Conservation (phyloP, 2,888 invertebrate species). For the Agrotis puta region DNA sequence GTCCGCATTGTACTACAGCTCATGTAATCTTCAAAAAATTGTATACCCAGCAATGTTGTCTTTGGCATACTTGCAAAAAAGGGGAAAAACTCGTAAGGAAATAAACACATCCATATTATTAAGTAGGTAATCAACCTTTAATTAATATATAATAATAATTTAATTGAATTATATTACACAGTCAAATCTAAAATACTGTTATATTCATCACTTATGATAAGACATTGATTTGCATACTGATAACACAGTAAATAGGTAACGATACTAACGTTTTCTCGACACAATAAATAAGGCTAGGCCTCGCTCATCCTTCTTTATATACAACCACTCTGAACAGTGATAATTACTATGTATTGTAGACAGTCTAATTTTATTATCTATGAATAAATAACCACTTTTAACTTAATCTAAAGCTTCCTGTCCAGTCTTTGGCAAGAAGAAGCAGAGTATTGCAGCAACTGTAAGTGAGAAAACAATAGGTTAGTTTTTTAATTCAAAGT, state of each 20-base stretch:
- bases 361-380: constrained; percentile 85
- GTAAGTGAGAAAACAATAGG: constrained; percentile 54
- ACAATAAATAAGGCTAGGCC: constrained; percentile 79
- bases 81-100: constrained; percentile 37
- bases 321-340: constrained; percentile 80
- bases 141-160: constrained; percentile 88
- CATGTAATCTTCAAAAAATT: too few relatives aligned
- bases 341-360: constrained; percentile 64
- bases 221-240: constrained; percentile 80
- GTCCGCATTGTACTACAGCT: too few relatives aligned
- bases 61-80: too few relatives aligned
- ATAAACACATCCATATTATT: constrained; percentile 72
- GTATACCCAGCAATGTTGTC: too few relatives aligned
- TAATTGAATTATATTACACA: constrained; percentile 89
- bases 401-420: constrained; percentile 93
- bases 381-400: constrained; percentile 71
- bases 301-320: constrained; percentile 88
- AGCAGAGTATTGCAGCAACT: constrained; percentile 94
- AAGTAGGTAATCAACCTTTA: constrained; percentile 83
- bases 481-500: neutral
- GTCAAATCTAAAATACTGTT: constrained; percentile 90
- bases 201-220: constrained; percentile 82
- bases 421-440: constrained; percentile 94
- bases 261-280: constrained; percentile 66
- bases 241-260: constrained; percentile 83